Evolutionary conservation across 1,140 invertebrate species (phyloP), one percentile per base, ranked within the genome.

Genomic region (Oncopeltus fasciatus): DNA sequence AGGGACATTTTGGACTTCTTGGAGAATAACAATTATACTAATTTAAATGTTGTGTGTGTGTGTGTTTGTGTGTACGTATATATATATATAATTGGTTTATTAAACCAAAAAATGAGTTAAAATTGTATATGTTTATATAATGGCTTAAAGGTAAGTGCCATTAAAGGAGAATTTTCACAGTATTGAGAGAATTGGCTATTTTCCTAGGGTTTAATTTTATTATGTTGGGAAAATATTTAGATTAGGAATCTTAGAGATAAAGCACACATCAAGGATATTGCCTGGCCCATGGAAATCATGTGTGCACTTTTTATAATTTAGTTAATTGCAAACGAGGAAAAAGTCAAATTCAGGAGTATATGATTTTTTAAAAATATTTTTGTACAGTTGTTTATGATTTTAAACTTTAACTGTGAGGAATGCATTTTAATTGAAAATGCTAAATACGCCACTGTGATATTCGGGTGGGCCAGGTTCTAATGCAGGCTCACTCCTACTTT

Each of bases 231-330:
- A 38, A 21, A 57, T 29, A 38, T 59, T 12, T 53, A 59, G 21
- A 16, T 38, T 59, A 59, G 57, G 21, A 59, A 58, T 38, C 20
- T 38, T 59, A 59, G 57, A 24, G 2, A 9, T 24, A 8, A 59
- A 47, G 61, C 61, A 62, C 61, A 62, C 61, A 44, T 24, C 18
- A 16, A 20, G 57, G 14, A 31, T 26, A 62, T 62, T 43, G 61
- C 61, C 61, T 62, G 61, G 61, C 61, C 61, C 61, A 62, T 62
- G 61, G 61, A 62, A 56, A 57, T 62, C 61, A 62, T 27, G 61
- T 62, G 61, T 62, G 61, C 61, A 31, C 46, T 60, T 60, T 62
- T 62, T 57, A 38, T 56, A 24, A 57, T 62, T 57, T 57, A 57
- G 47, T 33, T 29, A 21, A n/a, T n/a, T n/a, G n/a, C n/a, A n/a